Evolutionary conservation across 2,113 vertebrate genomes (phyloP).

Genomic region (Centropus unirufus): DNA sequence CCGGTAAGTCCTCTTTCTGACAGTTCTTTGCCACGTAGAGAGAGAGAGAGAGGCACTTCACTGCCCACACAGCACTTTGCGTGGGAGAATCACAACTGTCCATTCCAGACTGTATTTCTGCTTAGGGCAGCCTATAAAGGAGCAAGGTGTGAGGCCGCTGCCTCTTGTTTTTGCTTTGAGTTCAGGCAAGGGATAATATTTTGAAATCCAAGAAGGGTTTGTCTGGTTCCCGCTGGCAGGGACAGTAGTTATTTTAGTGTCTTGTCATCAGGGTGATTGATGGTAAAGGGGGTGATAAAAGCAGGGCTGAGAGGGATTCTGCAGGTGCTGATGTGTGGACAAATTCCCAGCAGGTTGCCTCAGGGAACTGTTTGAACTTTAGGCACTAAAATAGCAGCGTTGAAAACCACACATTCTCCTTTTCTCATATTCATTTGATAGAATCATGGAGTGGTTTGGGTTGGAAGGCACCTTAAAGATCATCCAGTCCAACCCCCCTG

Average conservation of each 20-base stretch:
- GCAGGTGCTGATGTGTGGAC: neutral
- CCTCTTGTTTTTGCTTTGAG: neutral
- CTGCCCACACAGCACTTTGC: neutral
- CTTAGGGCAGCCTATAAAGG: neutral
- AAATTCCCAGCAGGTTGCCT: neutral
- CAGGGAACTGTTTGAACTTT: neutral
- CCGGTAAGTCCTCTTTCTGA: constrained; percentile 77
- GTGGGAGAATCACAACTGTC: neutral
- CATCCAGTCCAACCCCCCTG: no score
- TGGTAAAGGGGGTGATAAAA: neutral
- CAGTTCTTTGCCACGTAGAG: neutral
- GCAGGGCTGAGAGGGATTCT: neutral
- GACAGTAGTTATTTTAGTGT: neutral
- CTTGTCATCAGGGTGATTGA: neutral
- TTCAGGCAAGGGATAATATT: neutral
- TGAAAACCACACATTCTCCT: neutral
- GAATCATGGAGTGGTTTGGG: no score
- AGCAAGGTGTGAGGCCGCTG: neutral
- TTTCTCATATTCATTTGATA: neutral
- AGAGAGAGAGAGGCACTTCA: neutral
- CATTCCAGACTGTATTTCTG: neutral
- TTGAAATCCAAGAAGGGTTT: neutral
- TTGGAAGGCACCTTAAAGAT: no score
- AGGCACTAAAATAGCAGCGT: neutral
- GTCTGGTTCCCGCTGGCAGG: accelerated